phyloP scores from a whole-genome alignment of 2,888 invertebrate species.

The Harmothoe impar region DNA sequence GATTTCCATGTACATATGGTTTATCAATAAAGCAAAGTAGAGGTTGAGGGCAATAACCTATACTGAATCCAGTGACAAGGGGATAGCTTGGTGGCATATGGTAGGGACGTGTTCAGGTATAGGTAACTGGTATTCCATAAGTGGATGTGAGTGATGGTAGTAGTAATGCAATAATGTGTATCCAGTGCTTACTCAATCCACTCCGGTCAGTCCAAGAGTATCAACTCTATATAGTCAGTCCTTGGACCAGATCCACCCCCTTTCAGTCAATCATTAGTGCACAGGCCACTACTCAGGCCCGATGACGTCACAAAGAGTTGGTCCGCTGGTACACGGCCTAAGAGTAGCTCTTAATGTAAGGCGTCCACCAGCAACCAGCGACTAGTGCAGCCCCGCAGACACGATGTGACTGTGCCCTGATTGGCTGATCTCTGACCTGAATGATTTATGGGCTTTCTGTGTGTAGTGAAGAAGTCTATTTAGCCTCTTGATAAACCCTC shows the following conservation, averaged over 20 bases:
- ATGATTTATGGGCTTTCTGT: background rate
- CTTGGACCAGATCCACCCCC: background rate
- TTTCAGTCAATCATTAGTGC: background rate
- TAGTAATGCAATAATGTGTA: too few species aligned
- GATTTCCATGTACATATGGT: too few species aligned
- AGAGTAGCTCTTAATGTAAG: background rate
- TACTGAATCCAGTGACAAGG: too few species aligned
- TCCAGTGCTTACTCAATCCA: too few species aligned
- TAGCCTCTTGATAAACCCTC: too few species aligned
- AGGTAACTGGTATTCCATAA: background rate
- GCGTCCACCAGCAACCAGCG: background rate
- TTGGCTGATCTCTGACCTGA: conserved; percentile 25
- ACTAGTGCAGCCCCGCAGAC: background rate
- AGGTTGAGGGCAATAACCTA: too few species aligned
- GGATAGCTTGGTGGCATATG: too few species aligned
- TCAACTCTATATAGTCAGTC: background rate
- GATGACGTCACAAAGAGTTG: background rate
- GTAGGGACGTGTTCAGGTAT: too few species aligned
- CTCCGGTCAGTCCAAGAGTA: too few species aligned
- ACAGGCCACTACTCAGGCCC: background rate
- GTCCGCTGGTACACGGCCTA: background rate
- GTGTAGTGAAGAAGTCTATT: background rate
- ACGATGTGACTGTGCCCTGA: background rate
- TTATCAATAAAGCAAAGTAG: too few species aligned
- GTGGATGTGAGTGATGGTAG: background rate